Base-by-base conservation (phyloP, 2,888 invertebrate species). In the Troides oblongomaculatus region DNA sequence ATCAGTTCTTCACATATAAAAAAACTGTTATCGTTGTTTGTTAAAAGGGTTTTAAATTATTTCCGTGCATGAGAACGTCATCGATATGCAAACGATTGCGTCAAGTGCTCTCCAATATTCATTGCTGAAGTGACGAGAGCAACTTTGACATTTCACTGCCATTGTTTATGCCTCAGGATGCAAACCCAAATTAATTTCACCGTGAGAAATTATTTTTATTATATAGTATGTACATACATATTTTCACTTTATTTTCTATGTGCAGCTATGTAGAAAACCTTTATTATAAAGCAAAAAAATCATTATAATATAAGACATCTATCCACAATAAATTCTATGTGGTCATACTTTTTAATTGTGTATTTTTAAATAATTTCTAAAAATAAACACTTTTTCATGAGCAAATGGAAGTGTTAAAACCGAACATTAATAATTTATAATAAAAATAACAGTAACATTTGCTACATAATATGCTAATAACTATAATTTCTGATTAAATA, bases 81-180 rank as follows among this genome's bases (percentile, higher is more conserved):
- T 83, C 88, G 91, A 89, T 92, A 92, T 92, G 91, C 91, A 92
- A 92, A 92, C 87, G 86, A 82, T 81, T 81, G 79, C 75, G 75
- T 79, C 74, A 78, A 91, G 90, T 80, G 85, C 86, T 79, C 89
- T 87, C 76, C 70, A 82, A 73, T 76, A 73, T 78, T 73, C 76
- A 77, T 72, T 75, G 78, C 73, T 78, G 74, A 72, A 76, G 79
- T 75, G 80, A 77, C 76, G 77, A 80, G 81, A 85, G 82, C 76
- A 75, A 78, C 80, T 79, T 76, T 82, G 88, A 83, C 86, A 84
- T 88, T 88, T 87, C 77, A 78, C 83, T 77, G 85, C 84, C 81
- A 83, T 90, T 91, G 89, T 90, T 87, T 88, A 76, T 73, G 68
- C 60, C 67, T 57, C 71, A 72, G 74, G 78, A 80, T 82, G 81